Base-by-base conservation (phyloP, 2,888 invertebrate species). In the Zaprionus lineosus region DNA sequence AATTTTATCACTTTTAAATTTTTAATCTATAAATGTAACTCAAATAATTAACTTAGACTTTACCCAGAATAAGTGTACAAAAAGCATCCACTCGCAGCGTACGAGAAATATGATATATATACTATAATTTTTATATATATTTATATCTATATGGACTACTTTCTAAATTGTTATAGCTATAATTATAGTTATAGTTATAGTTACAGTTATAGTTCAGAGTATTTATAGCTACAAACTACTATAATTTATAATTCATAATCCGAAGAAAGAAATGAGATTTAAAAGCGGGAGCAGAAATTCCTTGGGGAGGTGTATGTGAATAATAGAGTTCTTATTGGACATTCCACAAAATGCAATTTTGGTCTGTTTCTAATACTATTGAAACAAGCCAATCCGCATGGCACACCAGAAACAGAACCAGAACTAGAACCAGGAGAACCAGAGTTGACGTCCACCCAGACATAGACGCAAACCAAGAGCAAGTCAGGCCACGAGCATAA, bases 401-500 rank as follows among this genome's bases (percentile, higher is more conserved):
- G 64, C 52, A 72, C 31, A 67, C 67, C 52, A 59, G 29, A 73
- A 57, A 53, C 62, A 59, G 62, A 46, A 55, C 51, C 62, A 56
- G 56, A 51, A 67, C 16, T 48, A 52, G 47, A 52, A 33, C n/a
- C 58, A n/a, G n/a, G n/a, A n/a, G n/a, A n/a, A n/a, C n/a, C n/a
- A 26, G 46, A 24, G 8, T 15, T 18, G 34, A 33, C 40, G 36
- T 39, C 46, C 19, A 43, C 29, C 28, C 55, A 53, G 66, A 63
- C 36, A 31, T 29, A 33, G 34, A 63, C 26, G 46, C 58, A 66
- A 67, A 73, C 61, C 65, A 64, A 65, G 59, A 74, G 65, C 84
- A 81, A 81, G 84, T 82, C 84, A 81, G 81, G 81, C 81, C 83
- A 81, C 81, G 81, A 81, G 76, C 68, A 75, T 74, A 84, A 77